Evolutionary conservation across 2,797 vertebrate species (phyloP).

Genomic region (Lagodon rhomboides): DNA sequence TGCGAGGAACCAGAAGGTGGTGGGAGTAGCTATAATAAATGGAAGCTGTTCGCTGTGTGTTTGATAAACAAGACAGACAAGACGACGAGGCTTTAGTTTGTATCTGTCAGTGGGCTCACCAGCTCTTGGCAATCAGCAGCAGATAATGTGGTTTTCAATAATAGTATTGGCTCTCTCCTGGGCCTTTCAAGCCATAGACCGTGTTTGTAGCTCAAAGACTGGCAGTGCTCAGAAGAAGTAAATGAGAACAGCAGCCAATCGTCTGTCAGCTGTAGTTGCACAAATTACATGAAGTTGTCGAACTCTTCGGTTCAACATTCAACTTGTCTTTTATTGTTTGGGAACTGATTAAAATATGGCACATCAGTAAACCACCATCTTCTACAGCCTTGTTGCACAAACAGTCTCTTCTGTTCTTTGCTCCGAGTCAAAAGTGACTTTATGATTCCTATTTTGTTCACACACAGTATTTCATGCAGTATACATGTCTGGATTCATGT

Average conservation of each 20-base stretch:
- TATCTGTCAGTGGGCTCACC: slow-evolving; percentile 45
- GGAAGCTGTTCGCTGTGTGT: slow-evolving; percentile 54
- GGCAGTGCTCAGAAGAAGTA: slow-evolving; percentile 25
- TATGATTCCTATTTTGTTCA: background rate
- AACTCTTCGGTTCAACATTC: slow-evolving; percentile 30
- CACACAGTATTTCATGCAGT: background rate
- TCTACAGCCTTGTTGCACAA: background rate
- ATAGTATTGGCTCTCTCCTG: slow-evolving; percentile 41
- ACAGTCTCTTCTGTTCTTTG: background rate
- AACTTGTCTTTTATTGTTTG: slow-evolving; percentile 29
- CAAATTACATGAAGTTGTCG: slow-evolving; percentile 38
- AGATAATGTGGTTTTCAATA: slow-evolving; percentile 58
- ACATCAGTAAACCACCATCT: slow-evolving; percentile 3
- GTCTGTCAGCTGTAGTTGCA: slow-evolving; percentile 26
- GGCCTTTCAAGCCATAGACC: slow-evolving; percentile 45
- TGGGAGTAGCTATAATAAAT: slow-evolving; percentile 54
- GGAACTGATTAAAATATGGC: background rate
- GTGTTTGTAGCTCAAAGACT: slow-evolving; percentile 43
- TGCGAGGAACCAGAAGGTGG: slow-evolving; percentile 70
- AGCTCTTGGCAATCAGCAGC: slow-evolving; percentile 40
- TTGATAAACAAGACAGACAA: slow-evolving; percentile 58
- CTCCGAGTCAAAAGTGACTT: slow-evolving; percentile 4
- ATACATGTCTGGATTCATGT: background rate
- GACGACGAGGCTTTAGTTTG: slow-evolving; percentile 54
- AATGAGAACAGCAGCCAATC: slow-evolving; percentile 31